A percentile compares a stretch with the other conserved stretches of the same genome.
Conservation (phyloP, 1,140 invertebrate species). For the Drosophila elegans region DNA sequence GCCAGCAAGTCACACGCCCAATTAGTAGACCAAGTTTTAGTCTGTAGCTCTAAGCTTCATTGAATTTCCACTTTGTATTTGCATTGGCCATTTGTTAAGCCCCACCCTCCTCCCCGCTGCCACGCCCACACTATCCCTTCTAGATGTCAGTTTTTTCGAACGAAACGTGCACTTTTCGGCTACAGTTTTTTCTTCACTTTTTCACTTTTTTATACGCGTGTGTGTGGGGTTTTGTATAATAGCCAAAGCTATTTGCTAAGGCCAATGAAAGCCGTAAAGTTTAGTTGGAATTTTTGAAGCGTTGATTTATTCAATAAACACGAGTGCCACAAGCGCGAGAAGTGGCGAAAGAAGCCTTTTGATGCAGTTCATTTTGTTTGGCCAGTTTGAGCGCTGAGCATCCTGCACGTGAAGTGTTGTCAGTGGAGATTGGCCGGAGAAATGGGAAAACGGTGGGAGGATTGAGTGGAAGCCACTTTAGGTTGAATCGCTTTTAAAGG, state of each 20-base stretch:
- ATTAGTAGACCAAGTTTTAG: conserved; percentile 80
- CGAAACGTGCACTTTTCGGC: conserved; percentile 64
- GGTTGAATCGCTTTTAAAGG: conserved; percentile 20
- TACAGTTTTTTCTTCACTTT: conserved; percentile 60
- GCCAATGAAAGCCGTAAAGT: conserved; percentile 77
- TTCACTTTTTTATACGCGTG: conserved; percentile 8
- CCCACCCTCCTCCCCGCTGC: background rate
- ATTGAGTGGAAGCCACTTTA: conserved; percentile 24
- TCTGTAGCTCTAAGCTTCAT: conserved; percentile 78
- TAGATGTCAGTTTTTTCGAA: conserved; percentile 35
- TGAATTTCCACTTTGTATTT: conserved; percentile 80
- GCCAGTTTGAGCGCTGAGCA: conserved; percentile 20
- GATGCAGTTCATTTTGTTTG: conserved; percentile 37
- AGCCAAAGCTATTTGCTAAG: conserved; percentile 66
- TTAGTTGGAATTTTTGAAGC: conserved; percentile 72
- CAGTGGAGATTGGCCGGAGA: conserved; percentile 9
- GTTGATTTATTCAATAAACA: conserved; percentile 79
- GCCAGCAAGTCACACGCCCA: conserved; percentile 76
- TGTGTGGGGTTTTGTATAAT: conserved; percentile 45
- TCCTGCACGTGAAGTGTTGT: conserved; percentile 41
- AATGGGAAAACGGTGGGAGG: background rate
- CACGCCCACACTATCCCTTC: conserved; percentile 5
- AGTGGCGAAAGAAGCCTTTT: conserved; percentile 36
- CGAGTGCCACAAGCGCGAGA: conserved; percentile 19
- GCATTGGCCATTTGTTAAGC: conserved; percentile 66